Base-by-base conservation (phyloP, 2,797 vertebrate genomes). In the Corythornis leucogaster region DNA sequence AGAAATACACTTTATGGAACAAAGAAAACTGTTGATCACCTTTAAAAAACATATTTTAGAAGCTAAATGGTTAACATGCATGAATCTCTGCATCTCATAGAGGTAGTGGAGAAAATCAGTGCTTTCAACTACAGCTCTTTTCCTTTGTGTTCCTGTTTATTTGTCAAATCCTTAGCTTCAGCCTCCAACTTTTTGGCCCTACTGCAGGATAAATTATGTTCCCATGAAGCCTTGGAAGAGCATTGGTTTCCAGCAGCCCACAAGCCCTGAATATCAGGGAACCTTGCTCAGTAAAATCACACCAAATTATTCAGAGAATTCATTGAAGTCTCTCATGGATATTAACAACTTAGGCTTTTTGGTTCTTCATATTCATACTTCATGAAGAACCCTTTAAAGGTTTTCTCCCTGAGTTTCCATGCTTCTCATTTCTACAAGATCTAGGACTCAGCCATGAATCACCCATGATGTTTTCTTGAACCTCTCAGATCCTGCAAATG, bases 401-500 rank as follows among this genome's bases (percentile, higher is more conserved):
- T 69, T 57, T 74, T 74, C 30, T 66, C 24, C 22, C 1, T 2
- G 24, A 2, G 19, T 48, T 58, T 74, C 21, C 20, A 24, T 16
- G 13, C 9, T 11, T 43, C 46, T 59, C 8, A 11, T 58, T 58
- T 25, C 14, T 64, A 54, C 35, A 71, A 48, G 30, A 17, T 15
- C 2, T 0, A 1, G 31, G 25, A 15, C 43, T 80, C 0, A 0
- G 21, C 51, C 31, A 2, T 1, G 33, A 80, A 62, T 51, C 80
- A 77, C 31, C 26, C 18, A 1, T 1, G 2, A 2, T 16, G 25
- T 53, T 74, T 69, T 80, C 16, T 67, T 88, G n/a, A 18, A 63
- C 22, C 42, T 74, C 71, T 35, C 28, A 53, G 28, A 88, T 67
- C 11, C 21, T 50, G 14, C 22, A 59, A 26, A 14, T 67, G 40